Evolutionary conservation across 1,140 invertebrate genomes (phyloP).

Genomic region (Tenebrio molitor): DNA sequence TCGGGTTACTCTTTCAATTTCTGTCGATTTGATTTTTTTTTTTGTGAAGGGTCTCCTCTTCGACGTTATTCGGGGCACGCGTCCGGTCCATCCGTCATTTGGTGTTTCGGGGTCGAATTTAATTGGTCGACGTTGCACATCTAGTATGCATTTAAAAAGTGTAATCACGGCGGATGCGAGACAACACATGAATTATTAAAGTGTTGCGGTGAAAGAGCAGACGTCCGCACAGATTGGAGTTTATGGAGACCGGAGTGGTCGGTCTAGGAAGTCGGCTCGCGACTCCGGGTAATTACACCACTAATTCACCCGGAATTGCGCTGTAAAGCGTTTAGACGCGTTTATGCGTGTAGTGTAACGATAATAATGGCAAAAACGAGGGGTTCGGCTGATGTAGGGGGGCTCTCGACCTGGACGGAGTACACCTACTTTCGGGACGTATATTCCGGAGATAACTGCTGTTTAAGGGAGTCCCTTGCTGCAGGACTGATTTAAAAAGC

Average conservation of each 20-base stretch:
- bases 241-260: too few relatives aligned
- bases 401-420: too few relatives aligned
- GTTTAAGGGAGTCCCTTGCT: neutral
- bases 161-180: neutral
- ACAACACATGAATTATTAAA: slow-evolving; percentile 16
- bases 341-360: slow-evolving; percentile 27
- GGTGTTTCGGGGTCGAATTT: neutral
- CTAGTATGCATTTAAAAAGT: slow-evolving; percentile 6
- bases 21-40: neutral
- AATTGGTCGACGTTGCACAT: neutral
- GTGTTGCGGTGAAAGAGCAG: too few relatives aligned
- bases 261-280: too few relatives aligned
- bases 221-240: too few relatives aligned
- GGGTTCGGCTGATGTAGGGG: slow-evolving; percentile 1
- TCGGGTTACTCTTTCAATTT: slow-evolving; percentile 19
- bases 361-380: slow-evolving; percentile 13
- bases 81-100: slow-evolving; percentile 1
- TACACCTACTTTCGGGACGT: too few relatives aligned
- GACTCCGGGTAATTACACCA: slow-evolving; percentile 13
- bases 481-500: neutral
- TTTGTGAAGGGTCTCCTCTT: neutral
- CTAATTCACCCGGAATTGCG: slow-evolving; percentile 25
- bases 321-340: slow-evolving; percentile 25
- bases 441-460: neutral
- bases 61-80: slow-evolving; percentile 1